Percentiles rank a stretch among this genome's conserved stretches.
These are phyloP conservation scores for Antigone vipio DNA, from an alignment of 2,113 vertebrate genomes.

Conservation along the genomic window DNA sequence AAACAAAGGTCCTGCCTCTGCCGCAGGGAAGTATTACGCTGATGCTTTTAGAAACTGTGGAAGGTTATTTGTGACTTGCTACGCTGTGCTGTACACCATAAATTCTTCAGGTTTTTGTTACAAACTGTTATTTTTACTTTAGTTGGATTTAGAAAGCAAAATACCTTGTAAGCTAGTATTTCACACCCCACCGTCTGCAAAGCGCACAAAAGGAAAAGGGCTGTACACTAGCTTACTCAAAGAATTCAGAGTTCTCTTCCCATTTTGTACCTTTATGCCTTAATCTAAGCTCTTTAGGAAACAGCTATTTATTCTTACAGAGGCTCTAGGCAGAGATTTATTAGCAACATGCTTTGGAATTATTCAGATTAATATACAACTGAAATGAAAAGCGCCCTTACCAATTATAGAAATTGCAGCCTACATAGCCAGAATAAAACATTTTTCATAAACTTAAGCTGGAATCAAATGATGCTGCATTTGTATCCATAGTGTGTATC, in stretches of 20 bases:
- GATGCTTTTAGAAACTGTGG: background rate
- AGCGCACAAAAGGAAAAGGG: background rate
- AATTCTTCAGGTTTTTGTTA: background rate
- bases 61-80: slow-evolving; percentile 23
- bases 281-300: background rate
- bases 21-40: background rate
- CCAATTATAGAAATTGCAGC: background rate
- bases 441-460: background rate
- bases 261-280: background rate
- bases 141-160: background rate
- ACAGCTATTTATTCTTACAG: background rate
- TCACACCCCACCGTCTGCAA: background rate
- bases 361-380: background rate
- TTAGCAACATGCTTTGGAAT: background rate
- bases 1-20: background rate
- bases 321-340: background rate
- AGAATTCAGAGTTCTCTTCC: background rate
- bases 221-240: background rate
- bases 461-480: background rate
- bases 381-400: background rate
- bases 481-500: background rate
- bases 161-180: background rate
- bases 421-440: background rate
- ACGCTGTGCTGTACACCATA: background rate
- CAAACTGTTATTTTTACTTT: background rate